Evolutionary conservation across 2,797 vertebrate species (phyloP).

Genomic region (Paedocypris micromegethes): DNA sequence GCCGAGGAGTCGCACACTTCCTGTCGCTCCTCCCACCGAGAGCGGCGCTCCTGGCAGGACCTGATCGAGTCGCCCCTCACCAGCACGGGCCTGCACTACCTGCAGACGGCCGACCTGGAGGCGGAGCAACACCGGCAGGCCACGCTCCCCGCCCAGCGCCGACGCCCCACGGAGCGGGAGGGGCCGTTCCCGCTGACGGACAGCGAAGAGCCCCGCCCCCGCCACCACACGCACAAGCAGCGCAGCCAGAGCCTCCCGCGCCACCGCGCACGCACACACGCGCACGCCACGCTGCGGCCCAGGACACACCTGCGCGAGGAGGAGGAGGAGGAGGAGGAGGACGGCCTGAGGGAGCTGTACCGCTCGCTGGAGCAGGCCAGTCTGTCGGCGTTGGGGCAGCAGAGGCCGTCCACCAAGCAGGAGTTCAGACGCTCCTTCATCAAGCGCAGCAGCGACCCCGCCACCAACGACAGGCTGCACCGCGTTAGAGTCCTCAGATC

Average conservation of each 20-base stretch:
- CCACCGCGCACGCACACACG: slow-evolving; percentile 35
- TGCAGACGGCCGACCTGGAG: slow-evolving; percentile 65
- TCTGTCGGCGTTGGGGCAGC: slow-evolving; percentile 68
- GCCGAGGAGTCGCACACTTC: slow-evolving; percentile 69
- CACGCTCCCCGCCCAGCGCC: slow-evolving; percentile 60
- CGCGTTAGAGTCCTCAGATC: slow-evolving; percentile 73
- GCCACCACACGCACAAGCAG: slow-evolving; percentile 60
- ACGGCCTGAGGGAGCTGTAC: slow-evolving; percentile 72
- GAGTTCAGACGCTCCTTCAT: slow-evolving; percentile 72
- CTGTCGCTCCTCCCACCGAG: slow-evolving; percentile 67
- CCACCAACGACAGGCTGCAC: slow-evolving; percentile 74
- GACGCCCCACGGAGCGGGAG: slow-evolving; percentile 63
- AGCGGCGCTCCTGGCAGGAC: slow-evolving; percentile 75
- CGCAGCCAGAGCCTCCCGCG: slow-evolving; percentile 70
- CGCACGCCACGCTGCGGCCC: slow-evolving; percentile 42
- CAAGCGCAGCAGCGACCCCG: slow-evolving; percentile 69
- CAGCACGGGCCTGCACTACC: slow-evolving; percentile 75
- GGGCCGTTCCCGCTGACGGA: slow-evolving; percentile 74
- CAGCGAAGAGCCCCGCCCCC: slow-evolving; percentile 55
- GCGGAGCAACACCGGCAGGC: slow-evolving; percentile 65
- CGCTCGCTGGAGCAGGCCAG: slow-evolving; percentile 69
- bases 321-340: slow-evolving; percentile 58
- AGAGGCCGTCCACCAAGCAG: slow-evolving; percentile 71
- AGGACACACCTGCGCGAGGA: slow-evolving; percentile 44
- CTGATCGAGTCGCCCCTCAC: slow-evolving; percentile 76